A percentile compares a stretch with the other conserved stretches of the same genome.
These are phyloP conservation scores for Eubucco bourcierii DNA, from an alignment of 2,113 vertebrate genomes.

Conservation along the genomic window DNA sequence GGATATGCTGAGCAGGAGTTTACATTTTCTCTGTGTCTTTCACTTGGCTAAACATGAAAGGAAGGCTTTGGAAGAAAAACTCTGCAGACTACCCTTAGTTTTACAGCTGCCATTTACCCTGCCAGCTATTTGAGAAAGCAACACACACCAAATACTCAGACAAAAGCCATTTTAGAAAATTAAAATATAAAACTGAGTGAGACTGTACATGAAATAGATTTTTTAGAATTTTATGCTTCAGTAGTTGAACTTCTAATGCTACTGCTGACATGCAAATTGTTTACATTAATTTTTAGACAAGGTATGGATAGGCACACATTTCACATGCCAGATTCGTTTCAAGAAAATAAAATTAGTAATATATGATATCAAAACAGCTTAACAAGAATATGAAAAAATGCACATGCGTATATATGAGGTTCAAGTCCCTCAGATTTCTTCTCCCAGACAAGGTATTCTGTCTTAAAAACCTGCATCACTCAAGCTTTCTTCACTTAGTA, in stretches of 20 bases:
- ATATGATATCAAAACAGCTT: background rate
- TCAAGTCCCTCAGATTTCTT: background rate
- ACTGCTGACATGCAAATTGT: background rate
- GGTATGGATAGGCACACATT: background rate
- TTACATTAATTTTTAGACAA: background rate
- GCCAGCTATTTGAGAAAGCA: slow-evolving; percentile 25
- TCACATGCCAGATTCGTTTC: background rate
- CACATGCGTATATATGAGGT: background rate
- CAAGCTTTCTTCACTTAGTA: background rate
- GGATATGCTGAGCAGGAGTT: slow-evolving; percentile 9
- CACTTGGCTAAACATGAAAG: slow-evolving; percentile 80
- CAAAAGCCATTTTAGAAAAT: background rate
- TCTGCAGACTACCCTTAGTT: slow-evolving; percentile 50
- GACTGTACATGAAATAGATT: background rate
- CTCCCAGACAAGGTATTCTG: background rate
- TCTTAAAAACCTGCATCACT: background rate
- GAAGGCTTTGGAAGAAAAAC: slow-evolving; percentile 52
- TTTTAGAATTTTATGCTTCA: background rate
- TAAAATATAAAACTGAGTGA: background rate
- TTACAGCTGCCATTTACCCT: slow-evolving; percentile 63
- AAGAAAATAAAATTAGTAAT: background rate
- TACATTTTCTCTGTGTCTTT: slow-evolving; percentile 69
- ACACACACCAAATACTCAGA: background rate
- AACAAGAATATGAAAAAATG: background rate
- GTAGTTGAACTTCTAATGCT: background rate